Percentiles rank a stretch among this genome's conserved stretches.
phyloP scores from a whole-genome alignment of 2,888 invertebrate species.

The Mimachlamys varia region DNA sequence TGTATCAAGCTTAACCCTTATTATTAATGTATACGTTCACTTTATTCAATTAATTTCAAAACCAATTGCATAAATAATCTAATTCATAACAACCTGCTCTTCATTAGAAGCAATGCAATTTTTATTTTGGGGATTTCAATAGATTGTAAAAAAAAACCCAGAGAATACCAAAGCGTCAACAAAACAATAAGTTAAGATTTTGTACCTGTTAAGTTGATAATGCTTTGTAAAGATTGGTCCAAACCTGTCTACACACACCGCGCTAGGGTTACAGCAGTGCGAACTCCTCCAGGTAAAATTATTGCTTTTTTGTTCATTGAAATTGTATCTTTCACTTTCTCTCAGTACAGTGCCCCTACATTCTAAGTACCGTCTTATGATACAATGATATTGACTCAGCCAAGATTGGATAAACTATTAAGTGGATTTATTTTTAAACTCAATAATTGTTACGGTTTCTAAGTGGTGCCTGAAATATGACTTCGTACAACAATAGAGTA shows the following conservation, averaged over 20 bases:
- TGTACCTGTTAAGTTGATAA: neutral
- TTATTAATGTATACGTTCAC: neutral
- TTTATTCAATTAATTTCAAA: no score
- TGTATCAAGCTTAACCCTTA: neutral
- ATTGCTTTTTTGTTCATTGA: conserved; percentile 20
- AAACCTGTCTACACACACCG: neutral
- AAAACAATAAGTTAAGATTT: neutral
- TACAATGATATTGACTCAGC: conserved; percentile 23
- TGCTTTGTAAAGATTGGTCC: neutral
- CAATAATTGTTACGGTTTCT: neutral
- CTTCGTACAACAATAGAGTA: neutral
- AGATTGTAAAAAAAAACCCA: no score
- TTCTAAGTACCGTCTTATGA: neutral
- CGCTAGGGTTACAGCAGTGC: neutral
- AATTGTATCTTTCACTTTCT: conserved; percentile 36
- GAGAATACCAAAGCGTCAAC: no score
- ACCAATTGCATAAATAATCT: no score
- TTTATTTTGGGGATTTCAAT: no score
- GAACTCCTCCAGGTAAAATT: conserved; percentile 8
- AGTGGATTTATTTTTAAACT: neutral
- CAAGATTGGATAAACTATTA: conserved; percentile 28
- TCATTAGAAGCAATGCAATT: no score
- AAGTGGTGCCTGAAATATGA: neutral
- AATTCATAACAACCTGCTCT: no score
- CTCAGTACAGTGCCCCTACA: neutral